Percentiles rank a stretch among this genome's conserved stretches.
These are phyloP conservation scores for Urosaurus nigricauda DNA, from an alignment of 2,797 vertebrate species.

Conservation along the genomic window DNA sequence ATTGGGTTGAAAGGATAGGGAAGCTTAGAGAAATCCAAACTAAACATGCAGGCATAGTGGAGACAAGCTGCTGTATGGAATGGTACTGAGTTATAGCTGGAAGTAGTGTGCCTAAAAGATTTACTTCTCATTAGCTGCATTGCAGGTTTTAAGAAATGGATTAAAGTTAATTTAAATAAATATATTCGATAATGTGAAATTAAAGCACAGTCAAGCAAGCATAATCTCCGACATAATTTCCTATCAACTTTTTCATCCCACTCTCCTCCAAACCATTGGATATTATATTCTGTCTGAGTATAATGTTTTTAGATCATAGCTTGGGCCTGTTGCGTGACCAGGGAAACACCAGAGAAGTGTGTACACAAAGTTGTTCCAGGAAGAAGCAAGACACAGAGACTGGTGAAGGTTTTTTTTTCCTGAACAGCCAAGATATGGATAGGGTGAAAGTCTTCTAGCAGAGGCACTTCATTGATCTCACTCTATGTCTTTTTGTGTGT, in stretches of 20 bases:
- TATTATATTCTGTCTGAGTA: constrained; percentile 6
- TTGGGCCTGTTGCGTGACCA: no score
- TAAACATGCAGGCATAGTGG: not conserved
- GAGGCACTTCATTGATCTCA: not conserved
- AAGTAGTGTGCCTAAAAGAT: constrained; percentile 35
- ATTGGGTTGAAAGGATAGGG: constrained; percentile 23
- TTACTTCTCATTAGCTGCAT: constrained; percentile 46
- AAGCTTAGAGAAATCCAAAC: constrained; percentile 19
- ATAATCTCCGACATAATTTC: constrained; percentile 32
- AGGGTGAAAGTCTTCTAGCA: not conserved
- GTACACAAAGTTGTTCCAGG: not conserved
- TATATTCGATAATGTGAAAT: constrained; percentile 40
- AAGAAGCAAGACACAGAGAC: not conserved
- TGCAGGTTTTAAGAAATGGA: constrained; percentile 55
- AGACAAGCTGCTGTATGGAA: constrained; percentile 48
- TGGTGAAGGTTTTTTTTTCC: not conserved
- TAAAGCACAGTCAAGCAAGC: constrained; percentile 30
- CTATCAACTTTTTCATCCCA: constrained; percentile 25
- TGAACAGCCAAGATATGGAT: not conserved
- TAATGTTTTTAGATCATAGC: not conserved
- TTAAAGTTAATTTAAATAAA: constrained; percentile 58
- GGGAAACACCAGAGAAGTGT: not conserved
- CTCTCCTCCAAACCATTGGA: not conserved
- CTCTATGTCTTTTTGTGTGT: not conserved
- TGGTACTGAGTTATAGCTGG: constrained; percentile 41